Conservation (phyloP, 1,140 invertebrate species). For the Rhizoglyphus robini region DNA sequence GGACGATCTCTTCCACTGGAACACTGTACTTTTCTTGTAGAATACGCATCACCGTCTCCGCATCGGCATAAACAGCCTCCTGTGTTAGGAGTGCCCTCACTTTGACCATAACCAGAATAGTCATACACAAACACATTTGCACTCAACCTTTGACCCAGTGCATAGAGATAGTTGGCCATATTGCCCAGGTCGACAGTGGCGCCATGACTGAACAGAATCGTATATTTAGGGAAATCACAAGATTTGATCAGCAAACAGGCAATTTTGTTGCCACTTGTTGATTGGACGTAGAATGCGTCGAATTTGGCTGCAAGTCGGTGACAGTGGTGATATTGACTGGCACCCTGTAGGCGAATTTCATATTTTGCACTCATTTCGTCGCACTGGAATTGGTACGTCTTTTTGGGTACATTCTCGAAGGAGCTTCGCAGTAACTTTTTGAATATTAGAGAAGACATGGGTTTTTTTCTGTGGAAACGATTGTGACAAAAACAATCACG, state of each 20-base stretch:
- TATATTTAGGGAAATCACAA: not conserved
- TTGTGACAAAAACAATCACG: too few species aligned
- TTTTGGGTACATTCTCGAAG: constrained; percentile 74
- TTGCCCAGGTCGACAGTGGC: constrained; percentile 17
- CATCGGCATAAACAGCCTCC: constrained; percentile 42
- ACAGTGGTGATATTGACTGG: not conserved
- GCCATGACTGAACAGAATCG: constrained; percentile 17
- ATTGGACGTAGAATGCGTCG: not conserved
- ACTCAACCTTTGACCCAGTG: not conserved
- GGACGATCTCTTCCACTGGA: constrained; percentile 37
- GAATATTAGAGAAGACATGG: not conserved
- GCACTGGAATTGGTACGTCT: constrained; percentile 64
- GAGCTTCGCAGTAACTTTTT: constrained; percentile 39
- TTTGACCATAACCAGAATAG: constrained; percentile 37
- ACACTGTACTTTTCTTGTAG: constrained; percentile 37
- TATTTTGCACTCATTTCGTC: constrained; percentile 31
- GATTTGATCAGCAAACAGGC: constrained; percentile 8
- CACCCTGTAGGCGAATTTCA: constrained; percentile 15
- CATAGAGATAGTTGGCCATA: constrained; percentile 12
- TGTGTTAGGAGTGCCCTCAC: constrained; percentile 38
- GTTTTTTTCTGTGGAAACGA: too few species aligned
- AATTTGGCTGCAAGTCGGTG: not conserved
- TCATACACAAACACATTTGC: constrained; percentile 40
- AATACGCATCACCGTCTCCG: constrained; percentile 35
- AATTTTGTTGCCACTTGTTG: constrained; percentile 8